phyloP scores from a whole-genome alignment of 2,113 vertebrate genomes.

The Chlorocebus sabaeus region DNA sequence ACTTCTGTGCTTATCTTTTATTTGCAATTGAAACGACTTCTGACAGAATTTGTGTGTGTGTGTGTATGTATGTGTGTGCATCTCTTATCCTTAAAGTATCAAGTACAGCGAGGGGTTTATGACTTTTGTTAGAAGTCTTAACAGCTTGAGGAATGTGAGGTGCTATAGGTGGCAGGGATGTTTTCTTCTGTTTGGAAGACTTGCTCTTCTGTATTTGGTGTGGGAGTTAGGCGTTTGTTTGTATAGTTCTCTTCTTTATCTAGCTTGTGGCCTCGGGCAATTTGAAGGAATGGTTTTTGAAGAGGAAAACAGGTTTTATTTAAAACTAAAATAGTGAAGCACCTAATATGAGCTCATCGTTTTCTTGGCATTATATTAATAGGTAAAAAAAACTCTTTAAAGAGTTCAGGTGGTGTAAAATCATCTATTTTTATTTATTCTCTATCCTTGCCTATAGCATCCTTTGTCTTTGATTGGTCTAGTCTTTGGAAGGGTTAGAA shows the following conservation, averaged over 20 bases:
- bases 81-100: background rate
- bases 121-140: background rate
- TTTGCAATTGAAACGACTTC: background rate
- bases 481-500: background rate
- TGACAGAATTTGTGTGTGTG: background rate
- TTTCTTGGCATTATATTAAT: background rate
- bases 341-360: background rate
- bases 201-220: background rate
- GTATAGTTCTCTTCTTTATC: background rate
- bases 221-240: background rate
- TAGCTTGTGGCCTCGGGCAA: background rate
- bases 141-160: background rate
- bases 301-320: slow-evolving; percentile 21
- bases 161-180: background rate
- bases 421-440: background rate
- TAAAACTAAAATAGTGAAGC: background rate
- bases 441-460: background rate
- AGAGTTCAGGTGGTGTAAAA: background rate
- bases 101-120: background rate
- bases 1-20: background rate
- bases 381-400: background rate
- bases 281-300: background rate
- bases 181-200: background rate
- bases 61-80: background rate
- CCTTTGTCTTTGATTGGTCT: background rate